phyloP scores from a whole-genome alignment of 2,888 invertebrate genomes.

The Onchidella celtica region DNA sequence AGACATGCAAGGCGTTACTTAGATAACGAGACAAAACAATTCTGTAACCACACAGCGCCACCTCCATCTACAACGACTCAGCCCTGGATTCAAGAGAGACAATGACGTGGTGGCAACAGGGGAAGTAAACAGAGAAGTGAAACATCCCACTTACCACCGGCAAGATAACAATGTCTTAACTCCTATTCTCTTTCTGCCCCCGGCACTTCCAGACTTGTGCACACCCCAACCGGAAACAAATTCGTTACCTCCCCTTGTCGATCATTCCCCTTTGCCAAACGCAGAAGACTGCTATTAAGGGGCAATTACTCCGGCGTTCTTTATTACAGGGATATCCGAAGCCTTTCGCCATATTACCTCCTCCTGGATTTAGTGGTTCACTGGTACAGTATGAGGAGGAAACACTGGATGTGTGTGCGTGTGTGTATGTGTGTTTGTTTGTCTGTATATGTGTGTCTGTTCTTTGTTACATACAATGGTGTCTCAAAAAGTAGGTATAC shows the following conservation, averaged over 20 bases:
- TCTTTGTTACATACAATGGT: too few species aligned
- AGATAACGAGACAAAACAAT: too few species aligned
- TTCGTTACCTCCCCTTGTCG: slow-evolving; percentile 36
- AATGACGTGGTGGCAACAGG: background rate
- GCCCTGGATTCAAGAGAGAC: too few species aligned
- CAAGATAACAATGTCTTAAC: background rate
- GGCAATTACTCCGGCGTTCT: slow-evolving; percentile 39
- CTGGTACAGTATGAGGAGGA: background rate
- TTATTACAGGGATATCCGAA: slow-evolving; percentile 36
- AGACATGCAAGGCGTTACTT: too few species aligned
- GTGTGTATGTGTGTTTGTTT: background rate
- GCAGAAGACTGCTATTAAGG: slow-evolving; percentile 37
- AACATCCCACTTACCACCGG: background rate
- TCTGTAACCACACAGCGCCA: too few species aligned
- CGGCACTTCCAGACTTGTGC: background rate
- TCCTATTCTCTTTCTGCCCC: background rate
- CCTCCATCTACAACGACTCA: too few species aligned
- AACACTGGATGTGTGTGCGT: background rate
- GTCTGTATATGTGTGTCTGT: too few species aligned
- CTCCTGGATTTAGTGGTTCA: background rate
- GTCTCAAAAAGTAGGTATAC: too few species aligned
- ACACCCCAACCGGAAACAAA: slow-evolving; percentile 36
- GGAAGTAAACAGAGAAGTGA: background rate
- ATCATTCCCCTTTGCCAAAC: slow-evolving; percentile 22
- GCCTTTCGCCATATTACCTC: slow-evolving; percentile 22